These are phyloP conservation scores for Hippocampus guttulatus DNA, from an alignment of 2,113 vertebrate genomes.

Conservation along the genomic window DNA sequence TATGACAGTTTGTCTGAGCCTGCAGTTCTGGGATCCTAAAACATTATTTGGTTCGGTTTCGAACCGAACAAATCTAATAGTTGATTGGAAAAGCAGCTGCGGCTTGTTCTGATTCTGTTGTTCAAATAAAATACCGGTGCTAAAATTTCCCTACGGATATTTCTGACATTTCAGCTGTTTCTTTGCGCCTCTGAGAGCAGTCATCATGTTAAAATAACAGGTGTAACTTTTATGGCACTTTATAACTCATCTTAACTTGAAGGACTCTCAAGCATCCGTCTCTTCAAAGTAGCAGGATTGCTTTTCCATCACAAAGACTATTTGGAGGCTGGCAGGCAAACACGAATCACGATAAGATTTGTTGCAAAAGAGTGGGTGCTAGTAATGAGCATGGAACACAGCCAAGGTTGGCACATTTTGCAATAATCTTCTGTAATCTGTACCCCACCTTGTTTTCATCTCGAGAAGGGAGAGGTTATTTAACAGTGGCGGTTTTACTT, in stretches of 20 bases:
- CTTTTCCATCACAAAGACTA: slow-evolving; percentile 44
- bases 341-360: slow-evolving; percentile 21
- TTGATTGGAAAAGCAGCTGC: no score
- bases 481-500: slow-evolving; percentile 42
- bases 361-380: slow-evolving; percentile 11
- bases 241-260: slow-evolving; percentile 40
- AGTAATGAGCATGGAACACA: slow-evolving; percentile 41
- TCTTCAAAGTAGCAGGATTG: slow-evolving; percentile 40
- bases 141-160: background rate
- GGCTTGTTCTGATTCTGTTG: no score
- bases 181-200: background rate
- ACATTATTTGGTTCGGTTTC: no score
- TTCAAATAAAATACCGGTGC: background rate
- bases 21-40: no score
- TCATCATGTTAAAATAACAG: slow-evolving; percentile 17
- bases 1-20: no score
- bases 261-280: slow-evolving; percentile 46
- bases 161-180: background rate
- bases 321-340: slow-evolving; percentile 29
- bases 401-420: slow-evolving; percentile 41
- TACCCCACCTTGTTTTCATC: slow-evolving; percentile 31
- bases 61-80: no score
- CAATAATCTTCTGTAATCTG: slow-evolving; percentile 49
- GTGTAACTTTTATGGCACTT: slow-evolving; percentile 37
- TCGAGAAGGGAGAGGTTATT: slow-evolving; percentile 45